Evolutionary conservation across 2,888 invertebrate genomes (phyloP).

Genomic region (Microdon myrmicae): DNA sequence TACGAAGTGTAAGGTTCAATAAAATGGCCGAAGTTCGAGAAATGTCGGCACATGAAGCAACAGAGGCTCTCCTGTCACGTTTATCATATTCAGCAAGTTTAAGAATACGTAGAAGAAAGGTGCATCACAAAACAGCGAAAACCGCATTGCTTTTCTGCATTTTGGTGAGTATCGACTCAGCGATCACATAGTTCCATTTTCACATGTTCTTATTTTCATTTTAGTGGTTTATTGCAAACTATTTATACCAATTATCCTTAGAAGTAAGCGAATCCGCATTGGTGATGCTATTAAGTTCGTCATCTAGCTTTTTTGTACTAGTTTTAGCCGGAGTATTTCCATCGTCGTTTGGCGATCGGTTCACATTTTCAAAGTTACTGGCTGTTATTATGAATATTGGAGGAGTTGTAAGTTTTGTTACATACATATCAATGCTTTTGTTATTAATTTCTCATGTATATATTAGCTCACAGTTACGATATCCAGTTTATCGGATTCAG

Average conservation of each 20-base stretch:
- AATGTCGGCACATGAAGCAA: conserved; percentile 90
- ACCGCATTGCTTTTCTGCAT: conserved; percentile 87
- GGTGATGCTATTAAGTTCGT: conserved; percentile 88
- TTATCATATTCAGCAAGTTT: conserved; percentile 94
- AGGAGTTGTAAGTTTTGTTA: conserved; percentile 80
- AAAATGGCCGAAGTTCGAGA: conserved; percentile 88
- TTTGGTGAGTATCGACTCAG: conserved; percentile 72
- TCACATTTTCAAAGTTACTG: conserved; percentile 86
- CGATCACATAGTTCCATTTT: conserved; percentile 39
- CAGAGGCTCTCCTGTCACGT: conserved; percentile 90
- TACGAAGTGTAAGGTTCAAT: conserved; percentile 89
- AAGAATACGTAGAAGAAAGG: conserved; percentile 75
- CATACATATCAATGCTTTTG: conserved; percentile 1
- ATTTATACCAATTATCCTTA: conserved; percentile 89
- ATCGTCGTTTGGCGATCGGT: conserved; percentile 81
- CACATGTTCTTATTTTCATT: conserved; percentile 60
- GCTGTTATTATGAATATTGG: conserved; percentile 82
- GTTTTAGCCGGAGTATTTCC: conserved; percentile 88
- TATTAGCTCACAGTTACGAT: conserved; percentile 80
- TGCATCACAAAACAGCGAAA: conserved; percentile 77
- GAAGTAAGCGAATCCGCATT: conserved; percentile 85
- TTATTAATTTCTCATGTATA: conserved; percentile 31
- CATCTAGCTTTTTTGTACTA: conserved; percentile 89
- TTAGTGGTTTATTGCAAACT: conserved; percentile 95
- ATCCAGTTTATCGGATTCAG: conserved; percentile 76